phyloP scores from a whole-genome alignment of 2,888 invertebrate genomes.

The Aspidiotus rigidus region DNA sequence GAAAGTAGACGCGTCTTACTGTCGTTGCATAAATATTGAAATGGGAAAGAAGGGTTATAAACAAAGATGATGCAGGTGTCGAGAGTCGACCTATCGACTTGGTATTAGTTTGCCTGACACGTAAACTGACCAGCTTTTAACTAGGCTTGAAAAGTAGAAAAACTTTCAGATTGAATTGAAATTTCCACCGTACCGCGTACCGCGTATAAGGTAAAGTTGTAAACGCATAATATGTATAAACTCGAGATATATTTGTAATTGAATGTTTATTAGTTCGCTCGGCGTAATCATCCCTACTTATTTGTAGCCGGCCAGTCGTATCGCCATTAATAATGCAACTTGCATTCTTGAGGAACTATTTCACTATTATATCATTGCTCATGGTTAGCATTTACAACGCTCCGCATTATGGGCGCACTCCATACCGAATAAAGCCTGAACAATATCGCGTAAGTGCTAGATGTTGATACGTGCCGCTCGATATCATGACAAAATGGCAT shows the following conservation, averaged over 20 bases:
- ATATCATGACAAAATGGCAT: too few relatives aligned
- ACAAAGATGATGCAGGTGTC: slow-evolving; percentile 23
- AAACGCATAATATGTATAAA: slow-evolving; percentile 18
- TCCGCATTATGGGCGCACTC: too few relatives aligned
- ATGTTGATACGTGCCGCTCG: too few relatives aligned
- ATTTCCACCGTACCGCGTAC: background rate
- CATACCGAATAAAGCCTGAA: too few relatives aligned
- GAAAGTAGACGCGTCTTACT: slow-evolving; percentile 22
- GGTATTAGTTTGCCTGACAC: slow-evolving; percentile 2
- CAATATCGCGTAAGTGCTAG: too few relatives aligned
- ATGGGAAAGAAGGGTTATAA: slow-evolving; percentile 23
- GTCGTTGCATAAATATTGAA: slow-evolving; percentile 16
- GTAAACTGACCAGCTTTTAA: slow-evolving; percentile 23
- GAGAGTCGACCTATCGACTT: slow-evolving; percentile 13
- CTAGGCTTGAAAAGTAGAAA: slow-evolving; percentile 1
- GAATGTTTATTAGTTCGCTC: too few relatives aligned
- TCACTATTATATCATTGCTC: too few relatives aligned
- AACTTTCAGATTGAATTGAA: background rate
- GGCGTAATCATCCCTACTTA: too few relatives aligned
- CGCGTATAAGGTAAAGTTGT: slow-evolving; percentile 3
- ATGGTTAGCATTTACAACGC: too few relatives aligned
- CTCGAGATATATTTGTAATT: background rate
- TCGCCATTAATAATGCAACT: slow-evolving; percentile 12
- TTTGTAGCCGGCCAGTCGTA: slow-evolving; percentile 1
- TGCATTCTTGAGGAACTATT: slow-evolving; percentile 11